Evolutionary conservation across 2,113 vertebrate species (phyloP).

Genomic region (Hippocampus abdominalis): DNA sequence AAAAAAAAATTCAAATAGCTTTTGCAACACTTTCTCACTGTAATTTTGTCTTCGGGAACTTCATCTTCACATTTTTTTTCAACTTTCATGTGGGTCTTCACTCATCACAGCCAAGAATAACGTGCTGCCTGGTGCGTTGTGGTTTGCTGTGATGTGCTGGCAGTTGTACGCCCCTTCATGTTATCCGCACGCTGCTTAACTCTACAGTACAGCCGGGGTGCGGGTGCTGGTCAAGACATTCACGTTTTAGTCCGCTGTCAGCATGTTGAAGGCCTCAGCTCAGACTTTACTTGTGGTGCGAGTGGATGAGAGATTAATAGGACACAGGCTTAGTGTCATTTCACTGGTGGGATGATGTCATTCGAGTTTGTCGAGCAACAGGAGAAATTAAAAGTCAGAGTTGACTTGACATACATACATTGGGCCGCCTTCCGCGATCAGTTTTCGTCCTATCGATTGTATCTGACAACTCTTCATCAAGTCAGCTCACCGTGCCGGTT

Average conservation of each 20-base stretch:
- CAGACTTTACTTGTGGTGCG: slow-evolving; percentile 16
- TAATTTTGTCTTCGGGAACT: slow-evolving; percentile 1
- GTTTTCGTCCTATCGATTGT: not conserved
- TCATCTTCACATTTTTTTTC: slow-evolving; percentile 1
- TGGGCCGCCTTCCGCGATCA: not conserved
- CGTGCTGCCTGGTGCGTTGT: slow-evolving; percentile 25
- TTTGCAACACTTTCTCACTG: not conserved
- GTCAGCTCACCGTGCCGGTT: not conserved
- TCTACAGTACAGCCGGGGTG: slow-evolving; percentile 27
- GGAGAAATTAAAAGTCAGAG: slow-evolving; percentile 7
- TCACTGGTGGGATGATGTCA: slow-evolving; percentile 40
- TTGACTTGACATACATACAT: not conserved
- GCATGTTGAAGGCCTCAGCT: slow-evolving; percentile 23
- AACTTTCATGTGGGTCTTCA: slow-evolving; percentile 33
- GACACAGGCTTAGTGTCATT: slow-evolving; percentile 15
- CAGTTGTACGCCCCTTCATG: slow-evolving; percentile 35
- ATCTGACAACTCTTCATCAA: not conserved
- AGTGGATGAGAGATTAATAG: slow-evolving; percentile 21
- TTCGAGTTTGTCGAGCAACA: slow-evolving; percentile 8
- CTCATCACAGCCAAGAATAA: slow-evolving; percentile 45
- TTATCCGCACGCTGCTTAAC: slow-evolving; percentile 46
- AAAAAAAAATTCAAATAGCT: slow-evolving; percentile 1
- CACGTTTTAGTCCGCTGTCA: slow-evolving; percentile 31
- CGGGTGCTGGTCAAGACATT: slow-evolving; percentile 30
- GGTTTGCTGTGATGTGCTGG: slow-evolving; percentile 37